Percentiles rank a stretch among this genome's conserved stretches.
These are phyloP conservation scores for Machaerirhynchus nigripectus DNA, from an alignment of 2,113 vertebrate genomes.

Conservation along the genomic window DNA sequence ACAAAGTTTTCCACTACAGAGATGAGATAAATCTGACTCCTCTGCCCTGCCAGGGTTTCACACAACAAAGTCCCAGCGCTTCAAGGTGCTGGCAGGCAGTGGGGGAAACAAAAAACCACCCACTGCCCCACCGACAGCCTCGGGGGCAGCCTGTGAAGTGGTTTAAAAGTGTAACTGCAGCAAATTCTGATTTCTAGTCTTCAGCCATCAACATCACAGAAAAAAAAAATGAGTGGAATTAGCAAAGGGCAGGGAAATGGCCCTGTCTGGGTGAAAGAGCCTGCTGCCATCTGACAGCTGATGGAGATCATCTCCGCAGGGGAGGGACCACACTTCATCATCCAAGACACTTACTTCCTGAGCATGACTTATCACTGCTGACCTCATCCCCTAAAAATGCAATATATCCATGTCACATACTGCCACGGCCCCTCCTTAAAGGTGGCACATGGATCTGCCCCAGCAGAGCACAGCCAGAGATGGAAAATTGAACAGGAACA, in stretches of 20 bases:
- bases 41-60: neutral
- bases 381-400: conserved; percentile 11
- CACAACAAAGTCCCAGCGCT: neutral
- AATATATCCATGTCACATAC: neutral
- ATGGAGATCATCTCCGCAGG: neutral
- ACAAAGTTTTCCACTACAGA: neutral
- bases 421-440: neutral
- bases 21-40: neutral
- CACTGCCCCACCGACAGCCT: rapidly evolving
- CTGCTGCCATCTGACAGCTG: neutral
- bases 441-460: neutral
- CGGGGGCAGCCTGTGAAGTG: neutral
- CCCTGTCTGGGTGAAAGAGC: neutral
- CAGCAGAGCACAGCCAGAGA: neutral
- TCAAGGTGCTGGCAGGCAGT: neutral
- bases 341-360: neutral
- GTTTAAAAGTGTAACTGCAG: neutral
- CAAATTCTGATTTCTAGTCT: neutral
- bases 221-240: neutral
- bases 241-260: neutral
- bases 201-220: neutral
- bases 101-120: neutral
- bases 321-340: neutral
- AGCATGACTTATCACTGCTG: neutral
- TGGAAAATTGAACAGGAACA: neutral